A percentile compares a stretch with the other conserved stretches of the same genome.
phyloP scores from a whole-genome alignment of 2,888 invertebrate species.

The Drosophila formosana region DNA sequence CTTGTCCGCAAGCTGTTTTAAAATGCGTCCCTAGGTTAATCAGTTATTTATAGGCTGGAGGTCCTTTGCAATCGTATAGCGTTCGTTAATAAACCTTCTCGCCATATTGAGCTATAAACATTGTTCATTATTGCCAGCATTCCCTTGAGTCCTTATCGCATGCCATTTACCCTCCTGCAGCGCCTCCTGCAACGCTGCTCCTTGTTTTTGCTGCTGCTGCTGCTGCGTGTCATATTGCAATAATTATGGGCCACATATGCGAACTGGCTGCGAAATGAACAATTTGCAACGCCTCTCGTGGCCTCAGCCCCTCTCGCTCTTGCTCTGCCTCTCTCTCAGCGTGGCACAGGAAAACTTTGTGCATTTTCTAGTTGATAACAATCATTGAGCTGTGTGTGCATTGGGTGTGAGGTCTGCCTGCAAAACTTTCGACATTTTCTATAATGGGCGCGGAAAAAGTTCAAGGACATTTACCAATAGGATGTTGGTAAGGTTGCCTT shows the following conservation, averaged over 20 bases:
- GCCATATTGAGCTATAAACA: conserved; percentile 25
- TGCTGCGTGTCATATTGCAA: conserved; percentile 70
- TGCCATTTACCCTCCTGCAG: conserved; percentile 45
- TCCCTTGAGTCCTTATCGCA: conserved; percentile 53
- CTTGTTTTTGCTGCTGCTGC: neutral
- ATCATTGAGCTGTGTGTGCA: conserved; percentile 48
- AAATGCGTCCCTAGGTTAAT: conserved; percentile 29
- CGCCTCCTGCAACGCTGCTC: neutral
- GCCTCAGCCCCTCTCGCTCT: conserved; percentile 12
- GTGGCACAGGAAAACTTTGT: conserved; percentile 52
- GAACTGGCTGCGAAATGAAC: conserved; percentile 59
- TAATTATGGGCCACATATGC: conserved; percentile 73
- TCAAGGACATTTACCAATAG: conserved; percentile 62
- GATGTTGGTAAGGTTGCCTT: neutral
- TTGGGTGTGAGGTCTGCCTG: conserved; percentile 7
- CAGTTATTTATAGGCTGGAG: conserved; percentile 38
- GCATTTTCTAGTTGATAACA: conserved; percentile 75
- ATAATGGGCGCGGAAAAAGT: conserved; percentile 60
- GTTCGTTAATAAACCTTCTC: conserved; percentile 27
- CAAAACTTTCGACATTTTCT: conserved; percentile 45
- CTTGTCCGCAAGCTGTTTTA: conserved; percentile 17
- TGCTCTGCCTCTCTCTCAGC: neutral
- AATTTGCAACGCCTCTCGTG: conserved; percentile 36
- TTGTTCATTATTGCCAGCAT: conserved; percentile 42
- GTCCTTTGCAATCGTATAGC: conserved; percentile 7